Base-by-base conservation (phyloP, 2,113 vertebrate genomes). In the Uria aalge region DNA sequence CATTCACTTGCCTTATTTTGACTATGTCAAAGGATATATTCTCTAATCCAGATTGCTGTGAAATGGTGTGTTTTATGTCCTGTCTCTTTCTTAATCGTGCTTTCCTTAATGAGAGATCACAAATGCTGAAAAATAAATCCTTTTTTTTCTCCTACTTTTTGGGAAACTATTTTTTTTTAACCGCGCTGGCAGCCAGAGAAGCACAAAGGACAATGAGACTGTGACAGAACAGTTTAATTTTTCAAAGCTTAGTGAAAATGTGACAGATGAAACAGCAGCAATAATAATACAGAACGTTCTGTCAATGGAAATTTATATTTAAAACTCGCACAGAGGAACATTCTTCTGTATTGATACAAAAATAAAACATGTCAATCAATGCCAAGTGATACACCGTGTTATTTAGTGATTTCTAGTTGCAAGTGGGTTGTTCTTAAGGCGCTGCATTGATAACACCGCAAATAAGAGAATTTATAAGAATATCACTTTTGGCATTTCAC, bases 271-370 rank as follows among this genome's bases (percentile, higher is more conserved):
- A 92, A 86, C 79, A 72, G 92, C 68, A 48, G 88, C 83, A 94
- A 6, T 92, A 77, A 77, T 83, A 81, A 95, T 56, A 89, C 88
- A 91, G 92, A 93, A 91, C 13, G 92, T 92, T 94, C 96, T 93
- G 79, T 95, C 91, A 86, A 71, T 96, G 95, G 94, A 69, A 90
- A 91, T 93, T 73, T 88, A 71, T 92, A 71, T 88, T 93, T 96
- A 84, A 95, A 86, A 63, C 90, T 67, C 4, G 2, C 60, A 74
- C 14, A 52, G 90, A 86, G 79, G 83, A 96, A 74, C 79, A 22
- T 92, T 95, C 76, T 90, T 83, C 75, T 86, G 0, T 80, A 95
- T 84, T 75, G 74, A 78, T 93, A 94, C 79, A 81, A 59, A 93
- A 95, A 93, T 93, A 88, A 94, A 88, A 74, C 88, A 83, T 68